A percentile compares a stretch with the other conserved stretches of the same genome.
Conservation (phyloP, 2,888 invertebrate species). For the Acheta domesticus region DNA sequence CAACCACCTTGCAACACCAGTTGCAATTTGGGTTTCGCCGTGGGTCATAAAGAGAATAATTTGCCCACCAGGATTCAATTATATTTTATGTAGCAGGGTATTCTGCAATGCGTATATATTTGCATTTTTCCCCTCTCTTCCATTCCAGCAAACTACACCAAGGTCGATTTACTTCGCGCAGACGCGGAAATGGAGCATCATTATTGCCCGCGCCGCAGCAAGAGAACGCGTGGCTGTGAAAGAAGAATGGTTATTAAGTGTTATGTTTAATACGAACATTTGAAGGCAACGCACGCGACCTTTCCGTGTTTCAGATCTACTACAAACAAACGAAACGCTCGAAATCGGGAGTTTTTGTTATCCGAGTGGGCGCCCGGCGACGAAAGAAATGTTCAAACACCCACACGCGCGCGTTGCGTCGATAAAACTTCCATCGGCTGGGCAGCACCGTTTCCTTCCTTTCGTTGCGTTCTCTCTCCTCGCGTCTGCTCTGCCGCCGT, state of each 20-base stretch:
- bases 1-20: background rate
- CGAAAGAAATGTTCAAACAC: constrained; percentile 1
- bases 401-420: background rate
- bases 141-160: background rate
- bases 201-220: background rate
- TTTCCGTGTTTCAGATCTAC: too few species aligned
- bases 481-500: too few species aligned
- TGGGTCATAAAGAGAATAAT: background rate
- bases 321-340: too few species aligned
- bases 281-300: too few species aligned
- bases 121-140: background rate
- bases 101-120: background rate
- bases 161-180: background rate
- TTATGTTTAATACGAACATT: too few species aligned
- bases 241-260: too few species aligned
- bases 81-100: background rate
- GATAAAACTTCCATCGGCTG: background rate
- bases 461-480: background rate
- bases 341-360: too few species aligned
- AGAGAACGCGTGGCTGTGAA: too few species aligned
- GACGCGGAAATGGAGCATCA: background rate
- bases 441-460: background rate
- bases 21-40: background rate
- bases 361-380: background rate
- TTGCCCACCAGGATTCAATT: background rate